A percentile compares a stretch with the other conserved stretches of the same genome.
phyloP scores from a whole-genome alignment of 2,113 vertebrate species.

The Sander vitreus region DNA sequence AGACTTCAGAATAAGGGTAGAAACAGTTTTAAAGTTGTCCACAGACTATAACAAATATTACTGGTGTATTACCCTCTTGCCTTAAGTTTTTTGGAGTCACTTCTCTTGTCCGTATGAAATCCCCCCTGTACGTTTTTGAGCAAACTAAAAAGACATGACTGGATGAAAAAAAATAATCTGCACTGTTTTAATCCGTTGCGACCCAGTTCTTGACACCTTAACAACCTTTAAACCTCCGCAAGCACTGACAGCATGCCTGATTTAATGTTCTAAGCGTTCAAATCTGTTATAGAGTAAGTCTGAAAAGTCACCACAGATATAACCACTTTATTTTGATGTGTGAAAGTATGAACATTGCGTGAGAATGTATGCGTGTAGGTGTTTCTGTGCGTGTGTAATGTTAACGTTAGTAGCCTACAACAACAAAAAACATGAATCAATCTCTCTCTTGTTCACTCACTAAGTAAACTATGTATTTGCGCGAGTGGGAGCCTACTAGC shows the following conservation, averaged over 20 bases:
- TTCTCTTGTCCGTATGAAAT: constrained; percentile 4
- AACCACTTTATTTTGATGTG: no score
- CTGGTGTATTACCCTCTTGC: background rate
- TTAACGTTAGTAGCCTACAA: no score
- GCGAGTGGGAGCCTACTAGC: no score
- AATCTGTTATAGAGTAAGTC: constrained; percentile 15
- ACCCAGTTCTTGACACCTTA: constrained; percentile 54
- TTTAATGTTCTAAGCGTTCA: constrained; percentile 49
- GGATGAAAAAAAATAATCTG: constrained; percentile 35
- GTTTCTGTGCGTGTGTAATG: no score
- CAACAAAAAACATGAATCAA: no score
- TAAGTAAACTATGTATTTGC: no score
- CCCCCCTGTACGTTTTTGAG: background rate
- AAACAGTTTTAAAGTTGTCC: background rate
- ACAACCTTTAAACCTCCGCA: constrained; percentile 36
- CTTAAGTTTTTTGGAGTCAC: background rate
- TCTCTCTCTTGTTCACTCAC: no score
- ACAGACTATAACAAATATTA: background rate
- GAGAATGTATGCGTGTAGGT: no score
- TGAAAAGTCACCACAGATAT: background rate
- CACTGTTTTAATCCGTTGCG: constrained; percentile 56
- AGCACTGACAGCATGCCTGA: constrained; percentile 39
- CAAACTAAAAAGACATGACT: constrained; percentile 55
- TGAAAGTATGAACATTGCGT: no score
- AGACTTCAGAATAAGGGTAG: background rate